These are phyloP conservation scores for Linnaemya tessellans DNA, from an alignment of 2,888 invertebrate genomes.

Conservation along the genomic window DNA sequence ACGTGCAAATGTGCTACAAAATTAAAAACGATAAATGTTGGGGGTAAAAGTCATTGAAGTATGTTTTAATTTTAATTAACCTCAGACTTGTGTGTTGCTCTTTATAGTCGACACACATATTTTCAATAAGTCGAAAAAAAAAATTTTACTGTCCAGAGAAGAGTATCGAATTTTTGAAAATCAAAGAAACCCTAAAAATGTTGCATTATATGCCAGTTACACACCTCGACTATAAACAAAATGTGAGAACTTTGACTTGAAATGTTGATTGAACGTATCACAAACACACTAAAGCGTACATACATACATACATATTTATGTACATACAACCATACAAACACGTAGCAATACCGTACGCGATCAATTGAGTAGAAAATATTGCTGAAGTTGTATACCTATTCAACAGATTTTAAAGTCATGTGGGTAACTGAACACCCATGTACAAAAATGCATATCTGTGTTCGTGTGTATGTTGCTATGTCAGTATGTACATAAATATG, in stretches of 20 bases:
- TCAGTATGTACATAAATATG: not conserved
- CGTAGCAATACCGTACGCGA: not conserved
- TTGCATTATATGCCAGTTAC: constrained; percentile 42
- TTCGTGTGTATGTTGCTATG: not conserved
- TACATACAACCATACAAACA: not conserved
- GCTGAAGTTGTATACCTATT: constrained; percentile 6
- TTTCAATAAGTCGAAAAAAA: constrained; percentile 5
- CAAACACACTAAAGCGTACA: constrained; percentile 8
- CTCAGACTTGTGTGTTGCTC: constrained; percentile 54
- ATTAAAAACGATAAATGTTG: constrained; percentile 50
- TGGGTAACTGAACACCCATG: constrained; percentile 12
- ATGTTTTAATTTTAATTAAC: constrained; percentile 70
- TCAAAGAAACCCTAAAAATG: constrained; percentile 70
- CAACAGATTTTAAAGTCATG: constrained; percentile 49
- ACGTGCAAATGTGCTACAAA: constrained; percentile 12
- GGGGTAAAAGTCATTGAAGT: constrained; percentile 71
- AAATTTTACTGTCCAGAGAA: constrained; percentile 37
- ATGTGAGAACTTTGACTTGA: constrained; percentile 69
- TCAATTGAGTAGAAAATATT: constrained; percentile 64
- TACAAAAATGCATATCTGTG: not conserved
- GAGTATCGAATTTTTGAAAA: constrained; percentile 34
- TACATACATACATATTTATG: not conserved
- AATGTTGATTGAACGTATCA: constrained; percentile 50
- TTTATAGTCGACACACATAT: not conserved
- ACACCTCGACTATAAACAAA: constrained; percentile 57